These are phyloP conservation scores for Synanthedon andrenaeformis DNA, from an alignment of 2,888 invertebrate genomes.

Conservation along the genomic window DNA sequence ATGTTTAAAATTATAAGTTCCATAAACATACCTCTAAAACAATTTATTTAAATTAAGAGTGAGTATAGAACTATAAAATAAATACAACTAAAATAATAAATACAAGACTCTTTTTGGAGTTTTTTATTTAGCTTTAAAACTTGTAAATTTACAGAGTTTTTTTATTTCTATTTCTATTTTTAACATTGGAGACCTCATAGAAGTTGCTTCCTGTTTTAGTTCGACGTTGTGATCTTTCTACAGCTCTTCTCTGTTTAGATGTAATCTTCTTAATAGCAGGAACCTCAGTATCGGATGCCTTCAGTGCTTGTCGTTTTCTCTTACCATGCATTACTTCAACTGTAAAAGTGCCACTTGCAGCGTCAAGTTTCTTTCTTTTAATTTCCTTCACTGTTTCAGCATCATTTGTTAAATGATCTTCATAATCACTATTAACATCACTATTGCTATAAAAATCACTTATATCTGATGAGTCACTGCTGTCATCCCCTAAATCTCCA, in stretches of 20 bases:
- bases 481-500: constrained; percentile 35
- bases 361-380: constrained; percentile 54
- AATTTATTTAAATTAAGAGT: background rate
- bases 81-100: too few relatives aligned
- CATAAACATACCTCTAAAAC: background rate
- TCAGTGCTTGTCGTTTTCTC: constrained; percentile 38
- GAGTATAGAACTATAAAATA: too few relatives aligned
- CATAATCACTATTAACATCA: constrained; percentile 69
- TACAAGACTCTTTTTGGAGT: too few relatives aligned
- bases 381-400: constrained; percentile 57
- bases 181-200: constrained; percentile 89
- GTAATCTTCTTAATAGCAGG: constrained; percentile 70
- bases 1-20: background rate
- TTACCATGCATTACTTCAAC: constrained; percentile 55
- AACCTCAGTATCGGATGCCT: constrained; percentile 15
- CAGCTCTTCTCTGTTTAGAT: constrained; percentile 80
- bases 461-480: constrained; percentile 72
- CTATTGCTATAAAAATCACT: constrained; percentile 78
- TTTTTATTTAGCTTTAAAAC: too few relatives aligned
- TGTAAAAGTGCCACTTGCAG: constrained; percentile 66
- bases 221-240: constrained; percentile 79
- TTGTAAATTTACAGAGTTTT: constrained; percentile 21
- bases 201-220: constrained; percentile 91
- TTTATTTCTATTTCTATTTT: constrained; percentile 84
- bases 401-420: constrained; percentile 59